Evolutionary conservation across 1,140 invertebrate species (phyloP).

Genomic region (Tetramorium alpestre): DNA sequence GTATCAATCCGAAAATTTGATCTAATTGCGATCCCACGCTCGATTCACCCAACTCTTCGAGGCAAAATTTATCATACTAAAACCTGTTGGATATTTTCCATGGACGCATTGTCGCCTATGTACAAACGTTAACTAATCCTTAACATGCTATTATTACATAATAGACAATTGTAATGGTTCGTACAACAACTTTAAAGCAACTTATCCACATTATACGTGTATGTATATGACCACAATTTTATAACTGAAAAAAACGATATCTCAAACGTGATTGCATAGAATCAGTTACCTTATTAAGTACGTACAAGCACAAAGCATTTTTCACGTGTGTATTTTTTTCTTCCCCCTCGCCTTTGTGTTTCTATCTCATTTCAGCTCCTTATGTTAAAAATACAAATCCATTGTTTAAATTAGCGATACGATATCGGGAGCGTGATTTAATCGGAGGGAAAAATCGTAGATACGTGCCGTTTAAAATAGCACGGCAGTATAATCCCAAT

Average conservation of each 20-base stretch:
- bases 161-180: conserved; percentile 56
- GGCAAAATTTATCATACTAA: conserved; percentile 57
- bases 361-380: conserved; percentile 46
- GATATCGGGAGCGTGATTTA: conserved; percentile 46
- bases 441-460: conserved; percentile 34
- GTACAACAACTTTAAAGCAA: conserved; percentile 62
- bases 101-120: conserved; percentile 68
- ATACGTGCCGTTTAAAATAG: conserved; percentile 26
- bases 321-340: conserved; percentile 44
- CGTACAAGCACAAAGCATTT: conserved; percentile 76
- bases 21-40: conserved; percentile 55
- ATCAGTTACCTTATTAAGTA: conserved; percentile 75
- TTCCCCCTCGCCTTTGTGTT: background rate
- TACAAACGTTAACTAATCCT: conserved; percentile 75
- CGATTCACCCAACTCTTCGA: conserved; percentile 45
- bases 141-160: conserved; percentile 59
- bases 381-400: conserved; percentile 55
- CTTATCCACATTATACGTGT: conserved; percentile 58
- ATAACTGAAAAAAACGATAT: conserved; percentile 66
- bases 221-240: conserved; percentile 59
- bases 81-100: conserved; percentile 54
- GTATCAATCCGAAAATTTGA: conserved; percentile 48
- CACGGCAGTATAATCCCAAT: conserved; percentile 17
- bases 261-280: conserved; percentile 62
- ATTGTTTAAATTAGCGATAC: conserved; percentile 28